A percentile compares a stretch with the other conserved stretches of the same genome.
Evolutionary conservation across 2,113 vertebrate species (phyloP).

Genomic region (Dasyurus viverrinus): DNA sequence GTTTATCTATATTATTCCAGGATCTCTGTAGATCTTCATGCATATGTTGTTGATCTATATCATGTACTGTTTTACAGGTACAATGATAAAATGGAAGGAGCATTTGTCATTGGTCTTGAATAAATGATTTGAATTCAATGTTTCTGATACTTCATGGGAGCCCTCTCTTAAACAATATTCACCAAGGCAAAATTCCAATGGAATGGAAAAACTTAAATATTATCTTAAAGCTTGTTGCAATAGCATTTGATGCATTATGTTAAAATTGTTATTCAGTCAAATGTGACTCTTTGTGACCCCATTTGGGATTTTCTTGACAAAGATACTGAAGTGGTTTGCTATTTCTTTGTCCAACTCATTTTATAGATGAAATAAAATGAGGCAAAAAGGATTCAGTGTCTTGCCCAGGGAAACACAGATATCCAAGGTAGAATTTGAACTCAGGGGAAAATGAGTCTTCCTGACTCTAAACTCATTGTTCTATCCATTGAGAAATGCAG

Average conservation of each 20-base stretch:
- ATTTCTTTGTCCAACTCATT: not conserved
- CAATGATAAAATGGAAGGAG: not conserved
- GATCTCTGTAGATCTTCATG: not conserved
- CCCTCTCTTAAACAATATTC: not conserved
- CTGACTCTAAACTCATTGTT: not conserved
- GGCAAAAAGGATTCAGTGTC: not conserved
- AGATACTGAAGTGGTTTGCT: not conserved
- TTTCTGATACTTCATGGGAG: not conserved
- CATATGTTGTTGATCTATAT: not conserved
- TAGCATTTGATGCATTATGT: not conserved
- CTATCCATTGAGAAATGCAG: not conserved
- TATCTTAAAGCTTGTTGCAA: not conserved
- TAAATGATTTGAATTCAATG: not conserved
- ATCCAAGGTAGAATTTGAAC: not conserved
- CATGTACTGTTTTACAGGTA: not conserved
- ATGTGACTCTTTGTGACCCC: not conserved
- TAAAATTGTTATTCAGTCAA: not conserved
- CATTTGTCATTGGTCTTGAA: not conserved
- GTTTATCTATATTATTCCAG: not conserved
- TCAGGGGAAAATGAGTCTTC: not conserved
- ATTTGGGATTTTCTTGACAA: not conserved
- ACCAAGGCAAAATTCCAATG: not conserved
- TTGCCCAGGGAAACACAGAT: not conserved
- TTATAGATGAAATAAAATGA: not conserved
- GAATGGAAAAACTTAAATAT: not conserved